These are phyloP conservation scores for Apodemia zela DNA, from an alignment of 2,888 invertebrate genomes.

Conservation along the genomic window DNA sequence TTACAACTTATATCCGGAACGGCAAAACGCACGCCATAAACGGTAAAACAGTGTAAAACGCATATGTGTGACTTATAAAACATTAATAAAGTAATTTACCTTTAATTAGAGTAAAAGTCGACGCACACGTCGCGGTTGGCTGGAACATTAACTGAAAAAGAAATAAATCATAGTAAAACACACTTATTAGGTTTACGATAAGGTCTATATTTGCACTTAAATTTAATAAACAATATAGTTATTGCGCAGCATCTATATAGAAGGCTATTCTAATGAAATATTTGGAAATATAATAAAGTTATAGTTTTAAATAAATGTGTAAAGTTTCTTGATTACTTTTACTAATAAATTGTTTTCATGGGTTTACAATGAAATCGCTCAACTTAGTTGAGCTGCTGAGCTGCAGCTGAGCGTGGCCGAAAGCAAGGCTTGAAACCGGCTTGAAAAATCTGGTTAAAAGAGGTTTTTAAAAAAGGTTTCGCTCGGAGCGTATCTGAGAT, in stretches of 20 bases:
- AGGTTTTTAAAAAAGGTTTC: too few relatives aligned
- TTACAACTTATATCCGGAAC: not conserved
- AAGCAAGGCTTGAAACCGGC: too few relatives aligned
- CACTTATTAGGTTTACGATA: not conserved
- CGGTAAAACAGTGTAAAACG: not conserved
- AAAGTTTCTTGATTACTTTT: too few relatives aligned
- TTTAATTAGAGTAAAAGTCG: slow-evolving; percentile 58
- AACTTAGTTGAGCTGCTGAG: too few relatives aligned
- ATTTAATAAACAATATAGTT: not conserved
- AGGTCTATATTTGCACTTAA: not conserved
- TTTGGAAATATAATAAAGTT: not conserved
- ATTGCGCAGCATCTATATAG: not conserved
- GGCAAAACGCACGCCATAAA: not conserved
- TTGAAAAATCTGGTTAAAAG: too few relatives aligned
- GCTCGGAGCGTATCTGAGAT: too few relatives aligned
- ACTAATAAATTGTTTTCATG: too few relatives aligned
- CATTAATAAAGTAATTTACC: slow-evolving; percentile 38
- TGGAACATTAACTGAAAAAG: slow-evolving; percentile 66
- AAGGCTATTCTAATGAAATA: not conserved
- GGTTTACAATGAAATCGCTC: too few relatives aligned
- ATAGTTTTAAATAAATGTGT: too few relatives aligned
- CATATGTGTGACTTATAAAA: not conserved
- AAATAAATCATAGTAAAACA: slow-evolving; percentile 23
- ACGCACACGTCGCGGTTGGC: slow-evolving; percentile 44
- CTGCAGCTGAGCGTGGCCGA: too few relatives aligned